A percentile compares a stretch with the other conserved stretches of the same genome.
phyloP scores from a whole-genome alignment of 2,113 vertebrate genomes.

The Melanerpes formicivorus region DNA sequence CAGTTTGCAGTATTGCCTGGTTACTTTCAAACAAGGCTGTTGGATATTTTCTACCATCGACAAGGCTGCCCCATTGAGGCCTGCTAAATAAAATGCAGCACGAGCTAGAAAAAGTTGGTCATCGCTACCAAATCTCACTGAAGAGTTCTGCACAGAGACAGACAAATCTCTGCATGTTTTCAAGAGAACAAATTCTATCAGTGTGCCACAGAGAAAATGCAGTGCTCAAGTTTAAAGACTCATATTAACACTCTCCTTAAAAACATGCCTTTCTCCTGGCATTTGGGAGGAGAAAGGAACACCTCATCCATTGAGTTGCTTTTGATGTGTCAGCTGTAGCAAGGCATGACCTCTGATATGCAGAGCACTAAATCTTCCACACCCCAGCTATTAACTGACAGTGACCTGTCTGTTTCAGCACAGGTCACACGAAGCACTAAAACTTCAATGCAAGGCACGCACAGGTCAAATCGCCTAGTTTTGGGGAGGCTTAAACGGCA shows the following conservation, averaged over 20 bases:
- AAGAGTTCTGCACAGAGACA: background rate
- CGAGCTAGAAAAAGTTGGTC: background rate
- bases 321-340: background rate
- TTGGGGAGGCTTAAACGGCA: background rate
- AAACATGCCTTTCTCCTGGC: background rate
- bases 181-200: background rate
- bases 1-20: background rate
- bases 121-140: background rate
- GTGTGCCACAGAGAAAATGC: background rate
- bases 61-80: background rate
- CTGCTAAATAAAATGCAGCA: background rate
- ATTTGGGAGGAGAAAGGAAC: background rate
- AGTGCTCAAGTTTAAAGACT: constrained; percentile 12
- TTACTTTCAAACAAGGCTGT: background rate
- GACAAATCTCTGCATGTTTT: accelerated
- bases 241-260: background rate
- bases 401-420: background rate
- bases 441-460: background rate
- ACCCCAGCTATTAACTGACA: background rate
- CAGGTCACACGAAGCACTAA: background rate
- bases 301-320: background rate
- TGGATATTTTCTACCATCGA: background rate
- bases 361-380: constrained; percentile 21
- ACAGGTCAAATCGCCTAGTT: background rate
- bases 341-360: accelerated